Conservation (phyloP, 2,888 invertebrate species). For the Cenopis cana region DNA sequence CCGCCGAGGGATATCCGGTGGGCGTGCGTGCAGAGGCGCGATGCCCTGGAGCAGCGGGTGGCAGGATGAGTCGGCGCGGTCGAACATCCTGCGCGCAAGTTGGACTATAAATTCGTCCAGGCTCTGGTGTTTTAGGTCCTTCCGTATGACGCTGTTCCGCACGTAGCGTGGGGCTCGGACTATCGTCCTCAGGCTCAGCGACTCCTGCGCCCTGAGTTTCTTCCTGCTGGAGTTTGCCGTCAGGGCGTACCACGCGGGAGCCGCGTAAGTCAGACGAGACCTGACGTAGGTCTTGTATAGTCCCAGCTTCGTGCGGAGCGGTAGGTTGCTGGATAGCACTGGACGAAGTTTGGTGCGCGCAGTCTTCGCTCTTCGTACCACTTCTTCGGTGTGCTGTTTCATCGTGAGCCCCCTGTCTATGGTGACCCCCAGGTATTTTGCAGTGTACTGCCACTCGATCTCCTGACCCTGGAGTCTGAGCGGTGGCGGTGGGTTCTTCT, state of each 20-base stretch:
- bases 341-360: neutral
- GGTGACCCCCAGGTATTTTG: neutral
- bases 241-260: neutral
- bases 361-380: neutral
- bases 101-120: neutral
- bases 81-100: neutral
- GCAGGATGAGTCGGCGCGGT: neutral
- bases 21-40: neutral
- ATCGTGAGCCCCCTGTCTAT: neutral
- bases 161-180: constrained; percentile 1
- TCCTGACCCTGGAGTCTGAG: neutral
- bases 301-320: constrained; percentile 7
- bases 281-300: constrained; percentile 20
- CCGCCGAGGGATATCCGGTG: constrained; percentile 9
- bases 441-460: constrained; percentile 10
- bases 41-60: neutral
- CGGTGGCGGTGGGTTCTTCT: neutral
- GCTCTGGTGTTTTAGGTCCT: neutral
- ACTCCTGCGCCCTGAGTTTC: neutral
- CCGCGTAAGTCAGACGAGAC: neutral
- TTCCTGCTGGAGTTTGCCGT: neutral
- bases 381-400: neutral
- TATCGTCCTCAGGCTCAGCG: constrained; percentile 1
- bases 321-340: neutral
- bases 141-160: neutral